These are phyloP conservation scores for Ariolimax columbianus DNA, from an alignment of 2,888 invertebrate genomes.

Conservation along the genomic window DNA sequence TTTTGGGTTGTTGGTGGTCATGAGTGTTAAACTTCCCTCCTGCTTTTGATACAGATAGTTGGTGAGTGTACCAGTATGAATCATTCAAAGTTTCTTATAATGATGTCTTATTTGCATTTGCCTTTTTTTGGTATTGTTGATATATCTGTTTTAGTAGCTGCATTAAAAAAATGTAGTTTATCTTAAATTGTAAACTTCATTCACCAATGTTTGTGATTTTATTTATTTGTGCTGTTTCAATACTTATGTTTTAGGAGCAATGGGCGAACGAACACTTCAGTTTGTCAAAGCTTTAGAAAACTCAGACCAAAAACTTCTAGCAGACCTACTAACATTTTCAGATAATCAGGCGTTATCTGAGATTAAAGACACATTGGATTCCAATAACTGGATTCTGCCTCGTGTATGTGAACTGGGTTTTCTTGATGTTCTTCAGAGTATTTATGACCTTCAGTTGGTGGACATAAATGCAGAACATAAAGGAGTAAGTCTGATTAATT, in stretches of 20 bases:
- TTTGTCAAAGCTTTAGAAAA: slow-evolving; percentile 1
- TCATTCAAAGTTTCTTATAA: no score
- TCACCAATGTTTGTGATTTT: no score
- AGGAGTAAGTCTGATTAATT: slow-evolving; percentile 20
- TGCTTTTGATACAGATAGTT: no score
- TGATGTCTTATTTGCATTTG: no score
- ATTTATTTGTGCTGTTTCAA: not conserved
- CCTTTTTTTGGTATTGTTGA: no score
- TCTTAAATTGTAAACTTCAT: no score
- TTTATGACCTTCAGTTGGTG: slow-evolving; percentile 17
- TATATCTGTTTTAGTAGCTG: no score
- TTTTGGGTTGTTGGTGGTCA: no score
- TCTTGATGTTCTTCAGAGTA: slow-evolving; percentile 5
- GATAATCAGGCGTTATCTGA: not conserved
- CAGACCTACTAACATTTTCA: not conserved
- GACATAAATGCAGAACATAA: slow-evolving; percentile 17
- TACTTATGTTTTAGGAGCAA: not conserved
- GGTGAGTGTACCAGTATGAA: no score
- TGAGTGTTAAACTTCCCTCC: no score
- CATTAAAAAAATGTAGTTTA: no score
- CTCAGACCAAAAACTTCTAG: slow-evolving; percentile 21
- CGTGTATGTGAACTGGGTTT: slow-evolving; percentile 35
- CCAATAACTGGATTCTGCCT: slow-evolving; percentile 12
- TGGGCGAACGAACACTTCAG: not conserved
- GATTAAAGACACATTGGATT: not conserved